These are phyloP conservation scores for Podabrus alpinus DNA, from an alignment of 2,888 invertebrate species.

Conservation along the genomic window DNA sequence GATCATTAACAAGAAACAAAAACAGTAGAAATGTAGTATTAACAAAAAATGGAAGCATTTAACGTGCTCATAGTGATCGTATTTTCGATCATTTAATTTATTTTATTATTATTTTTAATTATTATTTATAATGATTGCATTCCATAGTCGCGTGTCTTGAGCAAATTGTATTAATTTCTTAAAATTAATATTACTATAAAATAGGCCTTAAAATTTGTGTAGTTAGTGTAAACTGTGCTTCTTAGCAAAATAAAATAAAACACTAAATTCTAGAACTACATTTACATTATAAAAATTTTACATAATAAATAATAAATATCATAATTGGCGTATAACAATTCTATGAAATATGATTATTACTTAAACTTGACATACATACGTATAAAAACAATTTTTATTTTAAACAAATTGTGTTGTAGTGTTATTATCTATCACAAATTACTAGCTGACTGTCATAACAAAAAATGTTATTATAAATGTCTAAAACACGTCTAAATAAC, in stretches of 20 bases:
- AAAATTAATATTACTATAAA: conserved; percentile 11
- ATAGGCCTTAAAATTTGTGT: conserved; percentile 10
- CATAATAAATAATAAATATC: not conserved
- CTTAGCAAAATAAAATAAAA: not conserved
- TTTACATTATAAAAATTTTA: not conserved
- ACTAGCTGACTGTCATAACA: not conserved
- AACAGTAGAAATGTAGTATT: not conserved
- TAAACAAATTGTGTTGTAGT: not conserved
- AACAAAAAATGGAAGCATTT: not conserved
- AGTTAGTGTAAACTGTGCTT: not conserved
- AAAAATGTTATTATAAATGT: not conserved
- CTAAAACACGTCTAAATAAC: too few species aligned
- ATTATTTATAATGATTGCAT: conserved; percentile 20
- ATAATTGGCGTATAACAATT: not conserved
- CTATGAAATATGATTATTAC: not conserved
- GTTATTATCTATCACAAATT: not conserved
- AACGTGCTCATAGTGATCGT: conserved; percentile 30
- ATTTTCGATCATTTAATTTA: conserved; percentile 20
- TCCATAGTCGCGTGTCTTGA: conserved; percentile 19
- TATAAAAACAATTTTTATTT: not conserved
- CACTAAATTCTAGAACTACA: not conserved
- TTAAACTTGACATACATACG: not conserved
- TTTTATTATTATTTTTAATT: conserved; percentile 23
- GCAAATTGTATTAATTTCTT: conserved; percentile 11
- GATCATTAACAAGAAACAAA: not conserved